Conservation (phyloP, 2,797 vertebrate genomes). For the Sandelia bainsii region DNA sequence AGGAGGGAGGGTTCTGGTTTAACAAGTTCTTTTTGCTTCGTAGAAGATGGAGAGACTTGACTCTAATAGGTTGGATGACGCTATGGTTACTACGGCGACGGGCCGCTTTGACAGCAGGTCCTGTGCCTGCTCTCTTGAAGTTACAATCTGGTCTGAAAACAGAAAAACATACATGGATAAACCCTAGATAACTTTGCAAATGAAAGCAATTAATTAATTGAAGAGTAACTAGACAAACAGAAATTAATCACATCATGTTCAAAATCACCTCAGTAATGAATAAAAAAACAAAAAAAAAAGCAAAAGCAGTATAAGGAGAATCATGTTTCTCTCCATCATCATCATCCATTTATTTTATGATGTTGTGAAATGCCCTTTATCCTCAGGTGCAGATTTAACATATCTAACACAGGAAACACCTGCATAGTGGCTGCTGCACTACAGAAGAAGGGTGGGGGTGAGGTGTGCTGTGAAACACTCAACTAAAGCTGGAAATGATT, state of each 20-base stretch:
- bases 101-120: conserved; percentile 37
- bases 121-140: conserved; percentile 52
- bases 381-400: conserved; percentile 13
- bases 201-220: neutral
- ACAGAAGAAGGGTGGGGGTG: neutral
- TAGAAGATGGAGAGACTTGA: conserved; percentile 53
- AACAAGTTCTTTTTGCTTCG: conserved; percentile 9
- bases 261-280: too few relatives aligned
- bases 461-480: neutral
- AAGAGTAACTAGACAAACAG: neutral
- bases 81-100: conserved; percentile 54
- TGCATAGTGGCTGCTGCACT: conserved; percentile 19
- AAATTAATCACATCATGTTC: too few relatives aligned
- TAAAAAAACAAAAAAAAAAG: neutral
- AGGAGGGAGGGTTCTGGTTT: conserved; percentile 13
- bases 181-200: neutral
- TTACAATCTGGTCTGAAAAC: conserved; percentile 56
- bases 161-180: neutral
- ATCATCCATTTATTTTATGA: neutral
- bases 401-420: conserved; percentile 37
- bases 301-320: neutral
- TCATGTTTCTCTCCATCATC: neutral
- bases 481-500: too few relatives aligned
- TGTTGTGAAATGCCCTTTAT: conserved; percentile 23
- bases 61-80: conserved; percentile 35